phyloP scores from a whole-genome alignment of 1,140 invertebrate species.

The Hestina assimilis region DNA sequence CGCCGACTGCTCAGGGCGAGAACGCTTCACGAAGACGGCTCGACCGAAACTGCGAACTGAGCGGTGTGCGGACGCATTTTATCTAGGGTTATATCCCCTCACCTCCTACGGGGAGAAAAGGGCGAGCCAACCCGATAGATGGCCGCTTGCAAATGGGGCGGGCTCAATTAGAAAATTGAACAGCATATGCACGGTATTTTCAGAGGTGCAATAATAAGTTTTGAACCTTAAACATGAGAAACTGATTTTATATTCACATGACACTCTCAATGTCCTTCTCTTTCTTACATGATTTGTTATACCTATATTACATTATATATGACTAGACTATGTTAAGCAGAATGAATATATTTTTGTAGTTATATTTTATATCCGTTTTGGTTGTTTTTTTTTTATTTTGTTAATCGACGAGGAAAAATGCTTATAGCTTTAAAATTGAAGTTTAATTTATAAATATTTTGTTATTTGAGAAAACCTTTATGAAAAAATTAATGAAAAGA shows the following conservation, averaged over 20 bases:
- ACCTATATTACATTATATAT: background rate
- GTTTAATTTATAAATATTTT: no score
- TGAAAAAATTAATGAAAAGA: no score
- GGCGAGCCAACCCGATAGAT: slow-evolving; percentile 11
- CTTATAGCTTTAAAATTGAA: no score
- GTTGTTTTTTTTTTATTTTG: background rate
- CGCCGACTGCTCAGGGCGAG: slow-evolving; percentile 7
- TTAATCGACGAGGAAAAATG: no score
- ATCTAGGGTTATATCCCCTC: slow-evolving; percentile 23
- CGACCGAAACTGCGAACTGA: slow-evolving; percentile 13
- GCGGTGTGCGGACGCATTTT: background rate
- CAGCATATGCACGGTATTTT: slow-evolving; percentile 16
- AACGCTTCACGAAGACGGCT: slow-evolving; percentile 16
- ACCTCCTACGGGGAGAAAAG: slow-evolving; percentile 15
- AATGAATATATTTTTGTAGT: background rate
- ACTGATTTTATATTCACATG: slow-evolving; percentile 7
- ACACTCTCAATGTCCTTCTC: background rate
- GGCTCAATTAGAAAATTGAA: slow-evolving; percentile 26
- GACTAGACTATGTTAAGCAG: background rate
- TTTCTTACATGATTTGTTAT: background rate
- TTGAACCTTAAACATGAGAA: background rate
- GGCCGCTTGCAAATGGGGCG: slow-evolving; percentile 19
- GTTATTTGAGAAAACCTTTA: no score
- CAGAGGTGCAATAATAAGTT: slow-evolving; percentile 4
- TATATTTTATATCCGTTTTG: background rate